Conservation (phyloP, 2,797 vertebrate species). For the Limnodromus scolopaceus region DNA sequence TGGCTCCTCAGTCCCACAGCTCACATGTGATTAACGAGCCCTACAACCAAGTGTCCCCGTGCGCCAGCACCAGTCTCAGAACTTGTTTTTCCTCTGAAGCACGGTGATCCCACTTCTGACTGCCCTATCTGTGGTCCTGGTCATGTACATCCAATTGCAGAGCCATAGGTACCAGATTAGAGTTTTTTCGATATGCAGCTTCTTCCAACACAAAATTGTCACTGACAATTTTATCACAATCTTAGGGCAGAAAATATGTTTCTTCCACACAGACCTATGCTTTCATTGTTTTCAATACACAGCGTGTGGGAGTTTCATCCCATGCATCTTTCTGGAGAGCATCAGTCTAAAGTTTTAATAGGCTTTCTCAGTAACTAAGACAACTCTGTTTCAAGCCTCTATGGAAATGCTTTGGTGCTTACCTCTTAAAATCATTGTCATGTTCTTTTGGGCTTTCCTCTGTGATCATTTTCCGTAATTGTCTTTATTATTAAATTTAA, state of each 20-base stretch:
- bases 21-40: neutral
- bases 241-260: neutral
- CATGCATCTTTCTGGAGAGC: neutral
- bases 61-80: neutral
- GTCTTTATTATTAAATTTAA: neutral
- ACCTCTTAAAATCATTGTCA: neutral
- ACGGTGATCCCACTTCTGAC: neutral
- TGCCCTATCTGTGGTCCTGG: neutral
- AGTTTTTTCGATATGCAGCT: neutral
- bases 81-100: neutral
- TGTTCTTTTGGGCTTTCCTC: neutral
- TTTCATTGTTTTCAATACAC: neutral
- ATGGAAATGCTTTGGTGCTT: neutral
- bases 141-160: neutral
- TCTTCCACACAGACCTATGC: neutral
- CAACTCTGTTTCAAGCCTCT: neutral
- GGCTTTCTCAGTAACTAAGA: neutral
- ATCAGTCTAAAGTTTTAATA: neutral
- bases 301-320: neutral
- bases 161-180: neutral
- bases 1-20: neutral
- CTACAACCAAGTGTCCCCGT: accelerated
- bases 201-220: neutral
- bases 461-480: neutral
- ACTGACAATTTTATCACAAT: neutral